These are phyloP conservation scores for Bungarus multicinctus DNA, from an alignment of 2,113 vertebrate species.

Conservation along the genomic window DNA sequence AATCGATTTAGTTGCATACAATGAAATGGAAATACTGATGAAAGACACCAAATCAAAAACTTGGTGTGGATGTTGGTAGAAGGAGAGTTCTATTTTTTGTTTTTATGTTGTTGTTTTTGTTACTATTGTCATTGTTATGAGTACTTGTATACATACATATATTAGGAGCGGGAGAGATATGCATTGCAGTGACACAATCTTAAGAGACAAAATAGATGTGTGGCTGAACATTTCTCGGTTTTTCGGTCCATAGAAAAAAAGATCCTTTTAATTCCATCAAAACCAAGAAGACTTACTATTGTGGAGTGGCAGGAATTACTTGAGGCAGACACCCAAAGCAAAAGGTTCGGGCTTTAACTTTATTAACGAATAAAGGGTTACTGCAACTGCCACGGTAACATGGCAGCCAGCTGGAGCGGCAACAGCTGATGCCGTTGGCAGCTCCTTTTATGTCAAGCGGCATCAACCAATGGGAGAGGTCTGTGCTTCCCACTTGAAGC, in stretches of 20 bases:
- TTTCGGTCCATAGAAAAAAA: not conserved
- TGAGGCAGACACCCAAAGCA: too few species aligned
- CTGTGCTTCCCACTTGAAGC: too few species aligned
- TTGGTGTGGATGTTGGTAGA: not conserved
- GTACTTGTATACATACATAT: not conserved
- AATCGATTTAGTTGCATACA: not conserved
- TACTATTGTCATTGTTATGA: not conserved
- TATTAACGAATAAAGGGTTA: too few species aligned
- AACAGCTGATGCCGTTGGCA: too few species aligned
- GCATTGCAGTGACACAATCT: not conserved
- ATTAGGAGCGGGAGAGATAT: not conserved
- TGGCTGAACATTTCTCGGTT: not conserved
- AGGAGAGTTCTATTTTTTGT: not conserved
- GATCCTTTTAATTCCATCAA: not conserved
- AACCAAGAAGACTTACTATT: not conserved
- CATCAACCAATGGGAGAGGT: too few species aligned
- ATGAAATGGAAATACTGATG: not conserved
- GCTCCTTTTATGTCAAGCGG: too few species aligned
- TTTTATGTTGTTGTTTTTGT: not conserved
- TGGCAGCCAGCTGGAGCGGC: too few species aligned
- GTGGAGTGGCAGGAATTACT: too few species aligned
- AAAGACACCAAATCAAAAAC: not conserved
- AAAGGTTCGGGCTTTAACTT: too few species aligned
- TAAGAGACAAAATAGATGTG: not conserved
- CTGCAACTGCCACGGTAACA: too few species aligned